These are phyloP conservation scores for Drosophila borealis DNA, from an alignment of 2,888 invertebrate genomes.

Conservation along the genomic window DNA sequence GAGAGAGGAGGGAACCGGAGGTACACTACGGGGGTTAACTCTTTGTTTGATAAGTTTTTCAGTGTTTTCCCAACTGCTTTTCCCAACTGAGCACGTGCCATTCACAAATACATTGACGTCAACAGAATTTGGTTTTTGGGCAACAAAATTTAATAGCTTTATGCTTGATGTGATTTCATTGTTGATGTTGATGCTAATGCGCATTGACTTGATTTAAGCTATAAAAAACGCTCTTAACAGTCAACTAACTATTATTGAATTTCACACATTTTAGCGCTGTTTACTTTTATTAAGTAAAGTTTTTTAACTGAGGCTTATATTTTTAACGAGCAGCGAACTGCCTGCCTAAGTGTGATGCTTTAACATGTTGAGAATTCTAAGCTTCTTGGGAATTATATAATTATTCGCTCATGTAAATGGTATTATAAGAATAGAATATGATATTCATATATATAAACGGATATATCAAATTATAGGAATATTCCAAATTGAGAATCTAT, in stretches of 20 bases:
- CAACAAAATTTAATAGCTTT: constrained; percentile 24
- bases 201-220: background rate
- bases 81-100: constrained; percentile 35
- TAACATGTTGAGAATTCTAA: no score
- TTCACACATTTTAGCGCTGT: background rate
- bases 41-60: constrained; percentile 49
- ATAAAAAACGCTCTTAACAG: background rate
- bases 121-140: constrained; percentile 11
- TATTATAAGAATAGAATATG: no score
- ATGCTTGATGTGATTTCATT: constrained; percentile 19
- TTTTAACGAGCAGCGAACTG: no score
- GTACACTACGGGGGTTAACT: constrained; percentile 2
- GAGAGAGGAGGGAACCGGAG: background rate
- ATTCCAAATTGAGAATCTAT: no score
- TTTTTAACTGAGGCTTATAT: background rate
- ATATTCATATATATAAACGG: no score
- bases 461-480: no score
- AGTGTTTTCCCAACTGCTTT: constrained; percentile 26
- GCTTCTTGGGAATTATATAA: no score
- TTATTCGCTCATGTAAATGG: no score
- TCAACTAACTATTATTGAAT: background rate
- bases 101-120: constrained; percentile 16
- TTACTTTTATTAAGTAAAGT: background rate
- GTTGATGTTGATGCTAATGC: constrained; percentile 1
- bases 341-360: no score